Evolutionary conservation across 2,888 invertebrate genomes (phyloP).

Genomic region (Horisme vitalbata): DNA sequence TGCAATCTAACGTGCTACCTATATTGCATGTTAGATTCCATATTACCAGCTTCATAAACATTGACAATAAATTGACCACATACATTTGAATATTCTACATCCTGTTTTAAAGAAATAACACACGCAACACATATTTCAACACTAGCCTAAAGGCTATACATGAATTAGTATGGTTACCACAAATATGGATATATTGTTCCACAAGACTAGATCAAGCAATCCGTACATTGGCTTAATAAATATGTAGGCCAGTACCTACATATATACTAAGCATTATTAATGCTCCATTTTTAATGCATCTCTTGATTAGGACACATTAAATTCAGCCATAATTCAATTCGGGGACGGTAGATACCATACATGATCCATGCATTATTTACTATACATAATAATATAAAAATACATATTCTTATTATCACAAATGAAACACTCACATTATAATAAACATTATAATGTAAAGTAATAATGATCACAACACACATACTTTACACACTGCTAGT

Average conservation of each 20-base stretch:
- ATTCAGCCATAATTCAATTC: not conserved
- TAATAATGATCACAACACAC: conserved; percentile 28
- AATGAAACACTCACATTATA: conserved; percentile 22
- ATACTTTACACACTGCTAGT: conserved; percentile 27
- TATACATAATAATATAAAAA: conserved; percentile 26
- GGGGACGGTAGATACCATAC: conserved; percentile 24
- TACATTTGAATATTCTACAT: conserved; percentile 1
- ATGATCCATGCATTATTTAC: too few relatives aligned
- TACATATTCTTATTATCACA: conserved; percentile 20
- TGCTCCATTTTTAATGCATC: too few relatives aligned
- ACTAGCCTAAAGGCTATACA: not conserved
- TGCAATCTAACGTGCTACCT: too few relatives aligned
- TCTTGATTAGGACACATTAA: too few relatives aligned
- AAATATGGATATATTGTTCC: not conserved
- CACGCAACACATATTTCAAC: not conserved
- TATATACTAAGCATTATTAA: too few relatives aligned
- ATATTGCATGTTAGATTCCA: not conserved
- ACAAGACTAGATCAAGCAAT: too few relatives aligned
- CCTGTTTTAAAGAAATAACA: conserved; percentile 1
- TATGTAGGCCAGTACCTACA: too few relatives aligned
- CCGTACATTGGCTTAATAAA: too few relatives aligned
- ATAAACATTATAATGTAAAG: conserved; percentile 13
- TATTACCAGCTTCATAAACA: not conserved
- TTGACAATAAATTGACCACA: not conserved
- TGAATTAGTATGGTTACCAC: not conserved